phyloP scores from a whole-genome alignment of 2,797 vertebrate species.

The Coranthus polyacanthus region DNA sequence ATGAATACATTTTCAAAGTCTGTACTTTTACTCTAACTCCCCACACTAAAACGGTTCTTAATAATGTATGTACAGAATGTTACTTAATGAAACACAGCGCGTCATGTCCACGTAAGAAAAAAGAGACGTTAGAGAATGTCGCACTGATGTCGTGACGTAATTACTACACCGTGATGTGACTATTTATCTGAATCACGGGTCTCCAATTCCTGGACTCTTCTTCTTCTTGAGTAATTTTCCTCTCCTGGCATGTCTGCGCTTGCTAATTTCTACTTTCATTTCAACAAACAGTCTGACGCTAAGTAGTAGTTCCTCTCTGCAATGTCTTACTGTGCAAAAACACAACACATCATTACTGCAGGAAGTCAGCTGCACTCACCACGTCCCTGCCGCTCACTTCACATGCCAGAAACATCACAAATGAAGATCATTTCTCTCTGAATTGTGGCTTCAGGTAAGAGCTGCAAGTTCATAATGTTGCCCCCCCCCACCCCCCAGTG shows the following conservation, averaged over 20 bases:
- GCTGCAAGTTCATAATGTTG: neutral
- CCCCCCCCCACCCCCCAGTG: no score
- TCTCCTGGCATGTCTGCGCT: constrained; percentile 16
- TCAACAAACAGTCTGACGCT: constrained; percentile 30
- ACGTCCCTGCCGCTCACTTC: neutral
- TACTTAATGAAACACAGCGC: no score
- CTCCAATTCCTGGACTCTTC: no score
- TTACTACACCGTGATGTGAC: no score
- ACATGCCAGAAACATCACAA: neutral
- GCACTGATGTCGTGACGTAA: no score
- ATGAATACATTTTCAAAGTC: no score
- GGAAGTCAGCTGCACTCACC: constrained; percentile 20
- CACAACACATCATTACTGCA: constrained; percentile 4
- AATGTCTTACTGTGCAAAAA: constrained; percentile 25
- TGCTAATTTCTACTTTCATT: constrained; percentile 49
- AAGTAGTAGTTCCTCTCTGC: constrained; percentile 27
- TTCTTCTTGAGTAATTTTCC: constrained; percentile 28
- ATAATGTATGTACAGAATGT: no score
- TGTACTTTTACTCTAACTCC: no score
- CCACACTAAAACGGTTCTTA: no score
- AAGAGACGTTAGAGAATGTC: no score
- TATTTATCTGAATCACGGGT: no score
- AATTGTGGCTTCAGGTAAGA: neutral
- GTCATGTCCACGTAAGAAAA: no score
- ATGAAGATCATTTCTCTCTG: neutral